Conservation (phyloP, 2,888 invertebrate species). For the Callosobruchus maculatus region DNA sequence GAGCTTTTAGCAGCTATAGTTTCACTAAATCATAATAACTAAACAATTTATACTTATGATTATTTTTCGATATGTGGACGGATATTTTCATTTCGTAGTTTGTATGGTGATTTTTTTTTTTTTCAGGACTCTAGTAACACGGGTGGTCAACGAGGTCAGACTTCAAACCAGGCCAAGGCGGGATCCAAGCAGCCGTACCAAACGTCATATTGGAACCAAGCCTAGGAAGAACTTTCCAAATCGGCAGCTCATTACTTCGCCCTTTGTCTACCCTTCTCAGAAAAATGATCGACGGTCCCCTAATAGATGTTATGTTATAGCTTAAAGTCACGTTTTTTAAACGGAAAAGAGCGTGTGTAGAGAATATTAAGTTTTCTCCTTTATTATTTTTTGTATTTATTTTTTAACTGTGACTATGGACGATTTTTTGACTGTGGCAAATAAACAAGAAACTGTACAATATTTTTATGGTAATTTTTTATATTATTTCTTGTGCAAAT, state of each 20-base stretch:
- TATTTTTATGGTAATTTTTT: neutral
- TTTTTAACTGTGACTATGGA: neutral
- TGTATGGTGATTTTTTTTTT: slow-evolving; percentile 1
- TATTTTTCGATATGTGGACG: no score
- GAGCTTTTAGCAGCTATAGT: no score
- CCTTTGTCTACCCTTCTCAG: slow-evolving; percentile 21
- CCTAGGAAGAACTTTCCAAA: slow-evolving; percentile 44
- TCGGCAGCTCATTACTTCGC: slow-evolving; percentile 33
- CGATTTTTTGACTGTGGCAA: neutral
- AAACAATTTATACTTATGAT: no score
- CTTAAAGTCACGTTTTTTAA: neutral
- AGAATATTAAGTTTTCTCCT: slow-evolving; percentile 33
- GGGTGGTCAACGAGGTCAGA: slow-evolving; percentile 49
- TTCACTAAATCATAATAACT: no score
- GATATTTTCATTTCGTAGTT: neutral
- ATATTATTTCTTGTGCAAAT: neutral
- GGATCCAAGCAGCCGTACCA: slow-evolving; percentile 61
- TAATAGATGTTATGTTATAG: neutral
- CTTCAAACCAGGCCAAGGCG: slow-evolving; percentile 54
- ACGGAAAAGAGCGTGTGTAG: slow-evolving; percentile 17
- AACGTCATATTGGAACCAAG: slow-evolving; percentile 63
- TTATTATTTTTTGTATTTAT: slow-evolving; percentile 26
- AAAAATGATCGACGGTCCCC: neutral
- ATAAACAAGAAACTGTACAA: neutral
- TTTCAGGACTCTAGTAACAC: slow-evolving; percentile 56